Evolutionary conservation across 37 sponge, comb jelly and placozoan species (phyloP), one percentile per base, ranked within the genome.

Genomic region (Sycon ciliatum): DNA sequence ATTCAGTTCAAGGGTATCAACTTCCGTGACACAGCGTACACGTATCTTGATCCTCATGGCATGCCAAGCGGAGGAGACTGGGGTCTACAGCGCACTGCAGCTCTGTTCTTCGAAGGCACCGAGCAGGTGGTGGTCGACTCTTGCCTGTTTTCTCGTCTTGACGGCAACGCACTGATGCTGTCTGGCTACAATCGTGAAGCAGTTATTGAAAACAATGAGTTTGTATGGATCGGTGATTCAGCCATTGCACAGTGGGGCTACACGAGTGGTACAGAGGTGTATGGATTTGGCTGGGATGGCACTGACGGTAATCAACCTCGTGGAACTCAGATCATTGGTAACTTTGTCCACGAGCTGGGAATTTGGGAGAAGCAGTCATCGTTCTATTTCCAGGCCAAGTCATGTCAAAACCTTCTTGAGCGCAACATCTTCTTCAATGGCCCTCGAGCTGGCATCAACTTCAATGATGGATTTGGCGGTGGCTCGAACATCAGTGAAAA

Each of bases 381-480:
- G 26, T 60, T 60, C 63, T 60, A 60, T 26, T 60, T 60, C 63
- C 63, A 60, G 16, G 63, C 63, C 9, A 60, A 60, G 26, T 60
- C 63, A 24, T 60, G 63, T 18, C 63, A 60, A 24, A 60, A 60
- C 32, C 26, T 60, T 7, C 63, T 60, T 24, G 9, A n/a, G 26
- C 22, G 63, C 26, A 60, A 60, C 26, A 28, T 60, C 7, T 60
- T 60, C 26, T 60, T 60, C 26, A 60, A 60, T 24, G 63, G 63
- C 7, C 63, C 63, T 11, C 63, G 63, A n/a, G 63, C 63, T 7
- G 88, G 88, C 0, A 83, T 87, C 35, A 83, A 87, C 66, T 87
- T 87, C 67, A 87, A 87, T 72, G 83, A 87, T 52, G 87, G 87
- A 0, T 87, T 87, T 72, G 87, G 87, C 33, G 87, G 83, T 3